These are phyloP conservation scores for Dasyornis broadbenti DNA, from an alignment of 2,113 vertebrate genomes.

Conservation along the genomic window DNA sequence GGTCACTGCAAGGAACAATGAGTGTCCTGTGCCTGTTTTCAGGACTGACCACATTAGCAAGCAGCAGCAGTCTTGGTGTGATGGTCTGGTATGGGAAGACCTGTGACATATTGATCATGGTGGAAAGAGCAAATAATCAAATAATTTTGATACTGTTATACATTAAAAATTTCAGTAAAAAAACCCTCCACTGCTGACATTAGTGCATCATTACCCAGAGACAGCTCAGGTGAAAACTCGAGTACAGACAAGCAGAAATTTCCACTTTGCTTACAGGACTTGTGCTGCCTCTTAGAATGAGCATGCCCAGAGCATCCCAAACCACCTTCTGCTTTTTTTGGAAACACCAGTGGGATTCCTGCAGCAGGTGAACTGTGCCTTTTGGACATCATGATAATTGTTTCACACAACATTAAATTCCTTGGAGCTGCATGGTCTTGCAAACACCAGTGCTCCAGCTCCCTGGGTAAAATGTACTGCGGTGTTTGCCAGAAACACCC, in stretches of 20 bases:
- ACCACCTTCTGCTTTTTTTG: not conserved
- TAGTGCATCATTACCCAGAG: not conserved
- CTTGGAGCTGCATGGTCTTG: not conserved
- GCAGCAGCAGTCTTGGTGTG: not conserved
- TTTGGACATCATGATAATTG: not conserved
- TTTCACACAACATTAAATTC: not conserved
- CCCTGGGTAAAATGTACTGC: not conserved
- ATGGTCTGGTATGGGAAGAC: not conserved
- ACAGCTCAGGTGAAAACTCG: not conserved
- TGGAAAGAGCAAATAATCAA: not conserved
- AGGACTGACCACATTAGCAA: not conserved
- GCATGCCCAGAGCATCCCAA: not conserved
- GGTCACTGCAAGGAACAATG: not conserved
- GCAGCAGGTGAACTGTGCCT: not conserved
- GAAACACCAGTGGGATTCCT: not conserved
- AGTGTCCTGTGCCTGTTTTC: not conserved
- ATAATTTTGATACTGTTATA: not conserved
- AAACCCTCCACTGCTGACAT: not conserved
- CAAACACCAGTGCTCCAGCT: not conserved
- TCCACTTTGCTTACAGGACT: not conserved
- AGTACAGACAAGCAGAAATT: not conserved
- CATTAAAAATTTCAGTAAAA: not conserved
- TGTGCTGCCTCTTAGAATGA: not conserved
- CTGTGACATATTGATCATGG: not conserved
- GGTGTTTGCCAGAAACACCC: not conserved